A percentile compares a stretch with the other conserved stretches of the same genome.
These are phyloP conservation scores for Atopsyche davidsoni DNA, from an alignment of 1,140 invertebrate genomes.

Conservation along the genomic window DNA sequence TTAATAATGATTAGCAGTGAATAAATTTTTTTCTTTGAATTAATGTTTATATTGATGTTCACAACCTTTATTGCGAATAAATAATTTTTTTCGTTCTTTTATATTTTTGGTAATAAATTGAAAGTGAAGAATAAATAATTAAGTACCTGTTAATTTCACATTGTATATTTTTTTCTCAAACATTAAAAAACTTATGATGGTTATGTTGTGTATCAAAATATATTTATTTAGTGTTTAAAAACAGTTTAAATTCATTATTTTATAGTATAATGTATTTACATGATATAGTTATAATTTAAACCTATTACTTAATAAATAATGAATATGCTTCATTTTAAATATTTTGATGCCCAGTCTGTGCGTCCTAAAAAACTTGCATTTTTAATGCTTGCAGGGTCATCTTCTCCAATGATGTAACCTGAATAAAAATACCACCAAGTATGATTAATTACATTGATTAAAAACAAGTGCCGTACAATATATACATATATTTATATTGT, in stretches of 20 bases:
- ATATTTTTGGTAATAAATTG: too few species aligned
- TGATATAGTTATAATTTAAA: background rate
- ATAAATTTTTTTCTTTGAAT: too few species aligned
- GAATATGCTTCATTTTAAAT: conserved; percentile 23
- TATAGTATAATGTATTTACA: background rate
- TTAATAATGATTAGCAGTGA: too few species aligned
- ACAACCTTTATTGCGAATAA: too few species aligned
- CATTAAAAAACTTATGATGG: too few species aligned
- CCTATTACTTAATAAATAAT: conserved; percentile 1
- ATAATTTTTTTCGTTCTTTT: too few species aligned
- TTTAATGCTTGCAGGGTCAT: conserved; percentile 17
- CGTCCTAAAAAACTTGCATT: conserved; percentile 22
- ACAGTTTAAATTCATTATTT: conserved; percentile 4
- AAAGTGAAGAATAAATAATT: too few species aligned
- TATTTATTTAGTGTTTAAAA: conserved; percentile 15
- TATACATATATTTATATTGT: conserved; percentile 7
- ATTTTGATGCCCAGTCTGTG: conserved; percentile 29
- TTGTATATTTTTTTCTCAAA: too few species aligned
- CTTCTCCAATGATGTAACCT: conserved; percentile 27
- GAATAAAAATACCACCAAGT: conserved; percentile 1
- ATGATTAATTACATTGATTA: conserved; percentile 1
- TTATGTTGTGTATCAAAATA: conserved; percentile 14
- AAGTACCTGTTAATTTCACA: too few species aligned
- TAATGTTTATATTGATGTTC: too few species aligned
- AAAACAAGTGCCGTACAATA: too few species aligned